phyloP scores from a whole-genome alignment of 2,888 invertebrate species.

The Drosophila pullipes region DNA sequence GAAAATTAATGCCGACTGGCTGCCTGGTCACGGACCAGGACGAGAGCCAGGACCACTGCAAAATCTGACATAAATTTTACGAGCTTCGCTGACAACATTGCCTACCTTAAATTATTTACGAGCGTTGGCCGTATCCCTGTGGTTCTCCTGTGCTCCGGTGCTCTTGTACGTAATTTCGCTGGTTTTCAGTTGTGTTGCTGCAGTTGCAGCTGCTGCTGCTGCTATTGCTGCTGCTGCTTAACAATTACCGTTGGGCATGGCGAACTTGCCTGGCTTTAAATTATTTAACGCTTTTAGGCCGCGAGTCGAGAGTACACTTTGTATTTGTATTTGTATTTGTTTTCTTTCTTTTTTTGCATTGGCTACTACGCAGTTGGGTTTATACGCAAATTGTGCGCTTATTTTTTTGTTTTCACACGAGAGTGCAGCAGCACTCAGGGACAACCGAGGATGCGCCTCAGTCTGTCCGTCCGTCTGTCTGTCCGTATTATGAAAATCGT shows the following conservation, averaged over 20 bases:
- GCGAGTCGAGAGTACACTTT: not conserved
- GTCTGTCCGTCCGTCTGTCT: slow-evolving; percentile 15
- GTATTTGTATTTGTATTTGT: not conserved
- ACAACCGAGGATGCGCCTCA: slow-evolving; percentile 42
- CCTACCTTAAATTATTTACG: slow-evolving; percentile 80
- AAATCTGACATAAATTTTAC: slow-evolving; percentile 55
- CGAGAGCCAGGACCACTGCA: not conserved
- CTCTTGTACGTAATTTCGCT: slow-evolving; percentile 10
- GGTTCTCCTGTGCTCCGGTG: slow-evolving; percentile 28
- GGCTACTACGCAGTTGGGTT: slow-evolving; percentile 67
- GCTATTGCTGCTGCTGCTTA: slow-evolving; percentile 7
- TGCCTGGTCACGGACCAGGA: slow-evolving; percentile 20
- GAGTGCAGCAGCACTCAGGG: slow-evolving; percentile 52
- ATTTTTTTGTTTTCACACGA: slow-evolving; percentile 54
- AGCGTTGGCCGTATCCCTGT: slow-evolving; percentile 58
- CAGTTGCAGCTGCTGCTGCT: slow-evolving; percentile 12
- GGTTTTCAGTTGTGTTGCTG: slow-evolving; percentile 17
- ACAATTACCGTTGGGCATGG: slow-evolving; percentile 29
- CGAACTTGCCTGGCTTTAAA: slow-evolving; percentile 24
- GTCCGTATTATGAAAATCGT: slow-evolving; percentile 13
- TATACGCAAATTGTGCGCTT: slow-evolving; percentile 24
- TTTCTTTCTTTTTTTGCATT: not conserved
- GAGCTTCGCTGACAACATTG: slow-evolving; percentile 52
- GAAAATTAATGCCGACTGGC: slow-evolving; percentile 30
- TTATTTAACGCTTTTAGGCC: slow-evolving; percentile 32